Evolutionary conservation across 2,113 vertebrate species (phyloP).

Genomic region (Dendropsophus ebraccatus): DNA sequence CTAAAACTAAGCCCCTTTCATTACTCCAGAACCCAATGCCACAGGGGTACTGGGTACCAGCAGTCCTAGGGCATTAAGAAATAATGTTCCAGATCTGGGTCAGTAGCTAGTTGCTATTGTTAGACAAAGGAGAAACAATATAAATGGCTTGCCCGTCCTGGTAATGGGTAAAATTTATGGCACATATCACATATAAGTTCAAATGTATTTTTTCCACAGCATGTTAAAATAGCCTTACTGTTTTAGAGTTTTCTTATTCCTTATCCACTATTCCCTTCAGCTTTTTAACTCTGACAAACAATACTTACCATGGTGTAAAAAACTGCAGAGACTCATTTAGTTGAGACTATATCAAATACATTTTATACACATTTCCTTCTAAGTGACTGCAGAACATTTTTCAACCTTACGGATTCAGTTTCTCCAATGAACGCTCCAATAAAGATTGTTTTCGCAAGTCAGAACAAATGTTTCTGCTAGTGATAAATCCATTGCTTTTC

Average conservation of each 20-base stretch:
- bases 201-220: neutral
- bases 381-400: constrained; percentile 5
- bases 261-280: neutral
- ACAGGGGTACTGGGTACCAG: too few relatives aligned
- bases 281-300: neutral
- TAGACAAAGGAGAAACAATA: too few relatives aligned
- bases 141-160: too few relatives aligned
- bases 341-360: constrained; percentile 18
- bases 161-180: too few relatives aligned
- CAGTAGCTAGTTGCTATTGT: too few relatives aligned
- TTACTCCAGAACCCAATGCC: too few relatives aligned
- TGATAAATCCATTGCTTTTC: constrained; percentile 31
- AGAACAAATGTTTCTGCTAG: constrained; percentile 29
- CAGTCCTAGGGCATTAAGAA: too few relatives aligned
- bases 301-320: neutral
- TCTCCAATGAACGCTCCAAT: constrained; percentile 6
- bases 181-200: neutral
- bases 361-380: constrained; percentile 18
- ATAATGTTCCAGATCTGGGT: too few relatives aligned
- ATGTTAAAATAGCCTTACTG: too few relatives aligned
- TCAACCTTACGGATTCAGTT: neutral
- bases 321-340: constrained; percentile 1
- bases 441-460: constrained; percentile 32
- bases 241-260: neutral
- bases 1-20: too few relatives aligned